Evolutionary conservation across 2,113 vertebrate species (phyloP), one percentile per base, ranked within the genome.

Genomic region (Apodemus sylvaticus): DNA sequence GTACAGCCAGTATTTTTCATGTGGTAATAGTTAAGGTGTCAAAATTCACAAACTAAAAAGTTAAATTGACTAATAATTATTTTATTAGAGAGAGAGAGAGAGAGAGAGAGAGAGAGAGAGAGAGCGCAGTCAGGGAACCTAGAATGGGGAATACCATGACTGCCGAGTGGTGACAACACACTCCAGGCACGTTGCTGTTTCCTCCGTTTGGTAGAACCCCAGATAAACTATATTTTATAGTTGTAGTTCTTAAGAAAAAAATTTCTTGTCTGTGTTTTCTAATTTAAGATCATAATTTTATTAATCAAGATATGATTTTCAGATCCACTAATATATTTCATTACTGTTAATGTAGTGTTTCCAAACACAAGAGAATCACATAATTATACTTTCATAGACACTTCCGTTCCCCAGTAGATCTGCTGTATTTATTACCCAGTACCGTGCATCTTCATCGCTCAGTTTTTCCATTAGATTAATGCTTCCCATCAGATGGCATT

Each of bases 381-480:
- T 91, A 73, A 66, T 85, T 92, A 45, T 71, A 86, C 20, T 48
- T 82, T 68, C 16, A 60, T 45, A 68, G 26, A 93, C 1, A 39
- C 39, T 92, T 92, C 48, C 89, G 31, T 39, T 91, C 71, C 17
- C 9, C 74, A 82, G 88, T 82, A 71, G 5, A 88, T 77, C 29
- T 19, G n/a, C 45, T 86, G 36, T 85, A 92, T 96, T 95, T 97
- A 79, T 91, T 88, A 64, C 45, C 64, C 42, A 76, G 64, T 39
- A 8, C 45, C 45, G 53, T 86, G 45, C 94, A 36, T 91, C 91
- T 92, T 88, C 66, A 53, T 95, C 26, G 96, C 66, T 39, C 71
- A 89, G 42, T 82, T 90, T 94, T 86, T 70, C 60, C 60, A 51
- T 53, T n/a, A 95, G 86, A 97, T 97, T 85, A 92, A 93, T 78